Conservation (phyloP, 92 coral and sea anemone genomes). For the Parazoanthus atlanticus region DNA sequence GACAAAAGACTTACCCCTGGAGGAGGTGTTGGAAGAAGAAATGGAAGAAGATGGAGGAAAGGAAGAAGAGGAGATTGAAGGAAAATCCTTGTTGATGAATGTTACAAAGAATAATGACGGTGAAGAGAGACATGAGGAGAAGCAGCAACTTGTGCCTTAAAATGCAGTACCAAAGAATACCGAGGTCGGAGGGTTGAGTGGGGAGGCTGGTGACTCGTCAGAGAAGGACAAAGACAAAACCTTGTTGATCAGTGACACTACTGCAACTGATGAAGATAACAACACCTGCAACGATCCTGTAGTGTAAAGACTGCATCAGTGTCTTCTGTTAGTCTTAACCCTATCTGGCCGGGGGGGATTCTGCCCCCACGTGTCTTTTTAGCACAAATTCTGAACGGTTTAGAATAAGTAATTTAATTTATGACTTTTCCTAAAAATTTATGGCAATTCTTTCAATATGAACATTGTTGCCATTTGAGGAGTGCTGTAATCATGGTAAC, state of each 20-base stretch:
- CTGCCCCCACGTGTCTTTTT: too few relatives aligned
- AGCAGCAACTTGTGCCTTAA: neutral
- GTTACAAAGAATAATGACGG: neutral
- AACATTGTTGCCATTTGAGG: too few relatives aligned
- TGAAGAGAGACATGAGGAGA: neutral
- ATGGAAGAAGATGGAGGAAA: neutral
- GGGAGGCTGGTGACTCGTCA: neutral
- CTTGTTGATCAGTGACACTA: neutral
- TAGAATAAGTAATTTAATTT: too few relatives aligned
- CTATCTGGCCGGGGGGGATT: too few relatives aligned
- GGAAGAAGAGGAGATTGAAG: neutral
- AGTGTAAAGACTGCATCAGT: too few relatives aligned
- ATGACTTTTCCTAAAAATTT: too few relatives aligned
- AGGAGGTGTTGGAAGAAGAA: slow-evolving; percentile 26
- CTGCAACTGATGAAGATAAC: neutral
- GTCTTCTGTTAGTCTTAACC: too few relatives aligned
- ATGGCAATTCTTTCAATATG: too few relatives aligned
- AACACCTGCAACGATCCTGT: neutral
- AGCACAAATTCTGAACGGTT: too few relatives aligned
- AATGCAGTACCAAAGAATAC: neutral
- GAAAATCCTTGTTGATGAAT: neutral
- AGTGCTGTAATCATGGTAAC: too few relatives aligned
- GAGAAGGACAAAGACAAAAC: neutral
- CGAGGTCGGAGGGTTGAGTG: neutral
- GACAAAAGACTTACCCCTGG: slow-evolving; percentile 48